A percentile compares a stretch with the other conserved stretches of the same genome.
Evolutionary conservation across 2,888 invertebrate species (phyloP).

Genomic region (Patella caerulea): DNA sequence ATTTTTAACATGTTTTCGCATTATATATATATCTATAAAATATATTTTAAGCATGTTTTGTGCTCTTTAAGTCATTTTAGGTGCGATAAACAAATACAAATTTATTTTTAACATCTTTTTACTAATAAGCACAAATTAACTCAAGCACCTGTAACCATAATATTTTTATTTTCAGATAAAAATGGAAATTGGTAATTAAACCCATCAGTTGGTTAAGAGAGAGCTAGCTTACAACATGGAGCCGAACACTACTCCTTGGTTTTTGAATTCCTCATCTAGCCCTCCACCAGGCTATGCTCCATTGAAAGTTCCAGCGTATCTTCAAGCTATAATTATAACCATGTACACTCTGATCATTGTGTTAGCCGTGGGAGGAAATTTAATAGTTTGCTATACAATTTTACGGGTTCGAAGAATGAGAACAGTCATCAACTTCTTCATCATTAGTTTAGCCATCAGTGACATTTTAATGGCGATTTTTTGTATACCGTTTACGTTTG

Average conservation of each 20-base stretch:
- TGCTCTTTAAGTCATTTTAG: too few relatives aligned
- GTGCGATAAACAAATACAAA: too few relatives aligned
- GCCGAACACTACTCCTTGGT: background rate
- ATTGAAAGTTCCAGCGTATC: constrained; percentile 54
- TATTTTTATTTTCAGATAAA: too few relatives aligned
- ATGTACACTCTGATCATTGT: constrained; percentile 72
- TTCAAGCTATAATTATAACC: constrained; percentile 68
- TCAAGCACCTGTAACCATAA: too few relatives aligned
- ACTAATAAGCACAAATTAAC: too few relatives aligned
- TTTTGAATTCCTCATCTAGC: background rate
- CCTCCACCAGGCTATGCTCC: constrained; percentile 33
- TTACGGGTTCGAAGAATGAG: constrained; percentile 87
- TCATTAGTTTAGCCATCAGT: constrained; percentile 70
- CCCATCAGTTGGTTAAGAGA: too few relatives aligned
- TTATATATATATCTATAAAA: too few relatives aligned
- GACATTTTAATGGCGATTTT: constrained; percentile 73
- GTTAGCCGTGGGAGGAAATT: constrained; percentile 72
- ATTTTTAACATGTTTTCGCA: too few relatives aligned
- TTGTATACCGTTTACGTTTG: constrained; percentile 76
- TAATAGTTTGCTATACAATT: constrained; percentile 87
- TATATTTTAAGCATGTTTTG: too few relatives aligned
- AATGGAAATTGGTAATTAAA: too few relatives aligned
- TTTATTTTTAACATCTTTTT: too few relatives aligned
- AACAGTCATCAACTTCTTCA: constrained; percentile 86
- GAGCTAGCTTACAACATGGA: background rate